Evolutionary conservation across 1,140 invertebrate genomes (phyloP).

Genomic region (Papilio helenus): DNA sequence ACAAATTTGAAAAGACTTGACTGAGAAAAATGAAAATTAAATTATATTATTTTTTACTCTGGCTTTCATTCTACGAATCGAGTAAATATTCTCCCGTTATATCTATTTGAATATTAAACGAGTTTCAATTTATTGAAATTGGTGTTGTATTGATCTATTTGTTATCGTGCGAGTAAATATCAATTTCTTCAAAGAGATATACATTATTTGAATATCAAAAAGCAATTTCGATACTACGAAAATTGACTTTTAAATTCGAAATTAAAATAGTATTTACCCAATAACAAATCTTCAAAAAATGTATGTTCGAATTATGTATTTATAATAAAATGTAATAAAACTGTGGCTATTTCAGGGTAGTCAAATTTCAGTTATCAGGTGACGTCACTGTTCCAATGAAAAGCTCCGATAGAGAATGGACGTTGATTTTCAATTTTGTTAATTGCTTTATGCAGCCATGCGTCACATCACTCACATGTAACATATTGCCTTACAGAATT

Average conservation of each 20-base stretch:
- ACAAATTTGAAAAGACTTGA: conserved; percentile 23
- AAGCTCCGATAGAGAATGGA: background rate
- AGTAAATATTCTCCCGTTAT: background rate
- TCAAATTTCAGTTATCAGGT: background rate
- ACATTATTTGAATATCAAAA: too few species aligned
- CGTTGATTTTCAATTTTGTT: conserved; percentile 8
- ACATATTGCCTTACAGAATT: background rate
- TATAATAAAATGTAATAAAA: background rate
- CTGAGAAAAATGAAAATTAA: conserved; percentile 49
- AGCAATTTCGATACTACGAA: too few species aligned
- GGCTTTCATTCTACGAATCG: background rate
- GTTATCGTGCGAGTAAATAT: background rate
- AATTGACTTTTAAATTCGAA: too few species aligned
- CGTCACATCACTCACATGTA: background rate
- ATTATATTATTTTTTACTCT: conserved; percentile 49
- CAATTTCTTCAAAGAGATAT: background rate
- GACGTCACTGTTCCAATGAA: background rate
- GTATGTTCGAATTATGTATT: background rate
- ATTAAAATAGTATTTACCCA: too few species aligned
- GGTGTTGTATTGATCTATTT: background rate
- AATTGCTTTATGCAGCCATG: conserved; percentile 3
- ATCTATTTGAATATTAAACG: background rate
- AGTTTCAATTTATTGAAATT: background rate
- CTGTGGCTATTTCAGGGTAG: background rate
- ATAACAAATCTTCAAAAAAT: background rate